Conservation (phyloP, 2,113 vertebrate genomes). For the Opisthocomus hoazin region DNA sequence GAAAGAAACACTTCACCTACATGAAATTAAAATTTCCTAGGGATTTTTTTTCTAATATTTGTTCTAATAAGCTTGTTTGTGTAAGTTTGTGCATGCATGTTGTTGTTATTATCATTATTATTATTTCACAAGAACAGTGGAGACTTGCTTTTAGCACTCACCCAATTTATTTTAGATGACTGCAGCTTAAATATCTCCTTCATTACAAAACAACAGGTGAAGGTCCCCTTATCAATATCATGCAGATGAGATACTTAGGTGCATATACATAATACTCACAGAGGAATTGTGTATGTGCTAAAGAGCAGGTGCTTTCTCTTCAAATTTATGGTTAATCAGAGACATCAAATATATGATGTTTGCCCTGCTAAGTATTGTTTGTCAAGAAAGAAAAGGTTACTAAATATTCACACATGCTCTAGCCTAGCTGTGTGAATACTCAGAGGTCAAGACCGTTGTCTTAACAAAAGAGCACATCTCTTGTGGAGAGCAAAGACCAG, state of each 20-base stretch:
- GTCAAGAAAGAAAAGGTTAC: slow-evolving; percentile 54
- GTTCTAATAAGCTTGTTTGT: background rate
- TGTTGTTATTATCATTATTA: slow-evolving; percentile 46
- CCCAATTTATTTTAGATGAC: slow-evolving; percentile 13
- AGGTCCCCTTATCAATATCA: background rate
- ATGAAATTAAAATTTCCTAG: slow-evolving; percentile 31
- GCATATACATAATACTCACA: background rate
- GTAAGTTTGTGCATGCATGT: background rate
- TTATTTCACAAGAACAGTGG: slow-evolving; percentile 41
- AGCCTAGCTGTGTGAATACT: background rate
- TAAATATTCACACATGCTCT: background rate
- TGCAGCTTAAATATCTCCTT: slow-evolving; percentile 29
- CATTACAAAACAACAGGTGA: background rate
- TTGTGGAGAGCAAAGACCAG: slow-evolving; percentile 48
- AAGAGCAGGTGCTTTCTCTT: slow-evolving; percentile 12
- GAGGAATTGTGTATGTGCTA: background rate
- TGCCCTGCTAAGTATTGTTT: slow-evolving; percentile 54
- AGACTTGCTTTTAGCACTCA: slow-evolving; percentile 10
- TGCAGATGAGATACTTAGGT: background rate
- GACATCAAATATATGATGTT: slow-evolving; percentile 25
- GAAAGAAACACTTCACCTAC: slow-evolving; percentile 10
- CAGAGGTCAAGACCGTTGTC: slow-evolving; percentile 16
- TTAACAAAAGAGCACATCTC: slow-evolving; percentile 49
- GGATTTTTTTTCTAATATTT: slow-evolving; percentile 18
- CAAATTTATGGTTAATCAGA: slow-evolving; percentile 33